phyloP scores from a whole-genome alignment of 1,140 invertebrate species.

The Drosophila lini region DNA sequence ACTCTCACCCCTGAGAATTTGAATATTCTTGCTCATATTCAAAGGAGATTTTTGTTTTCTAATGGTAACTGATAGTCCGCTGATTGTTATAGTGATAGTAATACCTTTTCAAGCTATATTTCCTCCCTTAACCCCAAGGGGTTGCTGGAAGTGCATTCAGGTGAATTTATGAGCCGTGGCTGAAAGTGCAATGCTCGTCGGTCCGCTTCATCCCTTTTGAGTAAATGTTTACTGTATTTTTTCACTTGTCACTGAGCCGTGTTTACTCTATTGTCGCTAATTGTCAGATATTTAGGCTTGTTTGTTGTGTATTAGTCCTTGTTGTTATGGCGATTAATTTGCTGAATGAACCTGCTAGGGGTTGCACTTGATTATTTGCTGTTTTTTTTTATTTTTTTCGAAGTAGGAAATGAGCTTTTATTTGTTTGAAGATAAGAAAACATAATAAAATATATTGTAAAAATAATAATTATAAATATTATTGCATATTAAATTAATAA shows the following conservation, averaged over 20 bases:
- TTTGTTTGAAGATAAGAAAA: neutral
- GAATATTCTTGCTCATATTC: neutral
- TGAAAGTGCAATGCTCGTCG: constrained; percentile 64
- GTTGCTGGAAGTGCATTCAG: constrained; percentile 48
- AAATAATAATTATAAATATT: neutral
- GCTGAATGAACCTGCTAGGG: constrained; percentile 47
- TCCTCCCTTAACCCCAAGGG: constrained; percentile 3
- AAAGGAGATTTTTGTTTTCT: neutral
- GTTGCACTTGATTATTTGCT: constrained; percentile 35
- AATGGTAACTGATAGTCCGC: no score
- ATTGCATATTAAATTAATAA: no score
- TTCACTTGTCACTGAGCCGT: constrained; percentile 46
- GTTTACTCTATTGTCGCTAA: constrained; percentile 76
- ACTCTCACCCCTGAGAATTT: neutral
- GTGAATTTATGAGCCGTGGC: constrained; percentile 76
- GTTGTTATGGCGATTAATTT: constrained; percentile 72
- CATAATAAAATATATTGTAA: no score
- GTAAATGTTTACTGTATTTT: constrained; percentile 17
- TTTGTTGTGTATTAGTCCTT: constrained; percentile 37
- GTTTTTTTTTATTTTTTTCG: neutral
- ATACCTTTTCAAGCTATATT: neutral
- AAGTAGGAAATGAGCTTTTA: neutral
- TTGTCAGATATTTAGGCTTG: constrained; percentile 67
- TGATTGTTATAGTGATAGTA: neutral
- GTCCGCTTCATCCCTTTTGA: constrained; percentile 18